A percentile compares a stretch with the other conserved stretches of the same genome.
phyloP scores from a whole-genome alignment of 2,113 vertebrate species.

The Rattus rattus region DNA sequence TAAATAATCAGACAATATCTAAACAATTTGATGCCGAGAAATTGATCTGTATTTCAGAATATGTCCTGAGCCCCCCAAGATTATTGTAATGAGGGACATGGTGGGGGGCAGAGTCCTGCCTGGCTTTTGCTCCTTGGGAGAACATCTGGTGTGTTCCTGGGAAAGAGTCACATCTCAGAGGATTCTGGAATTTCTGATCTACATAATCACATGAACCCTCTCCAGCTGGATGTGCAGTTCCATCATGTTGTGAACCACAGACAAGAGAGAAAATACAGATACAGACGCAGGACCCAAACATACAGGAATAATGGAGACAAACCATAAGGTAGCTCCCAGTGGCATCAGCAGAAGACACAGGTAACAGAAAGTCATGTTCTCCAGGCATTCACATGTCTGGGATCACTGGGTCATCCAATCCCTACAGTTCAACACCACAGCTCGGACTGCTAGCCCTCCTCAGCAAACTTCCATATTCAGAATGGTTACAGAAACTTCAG shows the following conservation, averaged over 20 bases:
- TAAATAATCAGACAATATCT: not conserved
- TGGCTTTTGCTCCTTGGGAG: not conserved
- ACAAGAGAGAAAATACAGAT: not conserved
- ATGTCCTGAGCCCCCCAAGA: not conserved
- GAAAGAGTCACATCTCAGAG: not conserved
- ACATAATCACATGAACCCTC: not conserved
- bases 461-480: not conserved
- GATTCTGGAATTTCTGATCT: not conserved
- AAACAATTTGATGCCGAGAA: not conserved
- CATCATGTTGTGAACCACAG: not conserved
- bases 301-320: not conserved
- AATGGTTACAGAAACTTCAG: not conserved
- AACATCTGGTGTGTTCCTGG: not conserved
- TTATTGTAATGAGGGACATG: not conserved
- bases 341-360: not conserved
- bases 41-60: not conserved
- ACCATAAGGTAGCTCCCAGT: not conserved
- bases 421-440: not conserved
- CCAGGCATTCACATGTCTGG: not conserved
- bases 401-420: too few relatives aligned
- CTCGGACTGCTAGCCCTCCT: not conserved
- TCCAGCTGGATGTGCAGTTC: not conserved
- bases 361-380: not conserved
- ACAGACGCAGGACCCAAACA: not conserved
- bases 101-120: not conserved